A percentile compares a stretch with the other conserved stretches of the same genome.
phyloP scores from a whole-genome alignment of 2,797 vertebrate species.

The Sebastes cheni region DNA sequence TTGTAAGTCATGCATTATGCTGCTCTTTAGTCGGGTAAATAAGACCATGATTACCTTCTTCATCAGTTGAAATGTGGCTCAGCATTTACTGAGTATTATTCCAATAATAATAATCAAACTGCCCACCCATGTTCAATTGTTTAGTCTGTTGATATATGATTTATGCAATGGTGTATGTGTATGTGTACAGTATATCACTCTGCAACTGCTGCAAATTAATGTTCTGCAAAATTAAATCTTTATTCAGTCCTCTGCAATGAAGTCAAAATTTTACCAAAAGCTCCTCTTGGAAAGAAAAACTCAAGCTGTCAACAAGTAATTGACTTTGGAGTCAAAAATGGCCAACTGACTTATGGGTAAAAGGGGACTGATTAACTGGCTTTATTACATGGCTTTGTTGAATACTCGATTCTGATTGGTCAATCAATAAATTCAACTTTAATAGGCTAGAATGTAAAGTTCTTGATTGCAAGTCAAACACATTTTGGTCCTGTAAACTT shows the following conservation, averaged over 20 bases:
- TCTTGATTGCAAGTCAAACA: conserved; percentile 21
- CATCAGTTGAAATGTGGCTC: not conserved
- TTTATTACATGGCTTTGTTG: too few species aligned
- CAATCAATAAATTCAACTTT: not conserved
- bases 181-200: not conserved
- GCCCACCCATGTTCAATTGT: conserved; percentile 8
- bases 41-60: conserved; percentile 19
- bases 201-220: not conserved
- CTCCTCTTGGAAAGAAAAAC: not conserved
- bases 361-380: not conserved
- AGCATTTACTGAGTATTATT: not conserved
- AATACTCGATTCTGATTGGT: too few species aligned
- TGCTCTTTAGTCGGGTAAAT: conserved; percentile 17
- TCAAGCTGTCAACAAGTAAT: not conserved
- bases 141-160: not conserved
- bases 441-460: not conserved
- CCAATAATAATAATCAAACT: conserved; percentile 22
- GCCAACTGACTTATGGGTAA: not conserved
- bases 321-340: not conserved
- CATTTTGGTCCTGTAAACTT: conserved; percentile 15
- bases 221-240: not conserved
- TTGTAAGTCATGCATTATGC: conserved; percentile 18
- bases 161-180: not conserved
- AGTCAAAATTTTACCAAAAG: not conserved
- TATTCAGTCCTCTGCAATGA: not conserved